Percentiles rank a stretch among this genome's conserved stretches.
Evolutionary conservation across 92 coral and sea anemone genomes (phyloP).

Genomic region (Micromussa lordhowensis): DNA sequence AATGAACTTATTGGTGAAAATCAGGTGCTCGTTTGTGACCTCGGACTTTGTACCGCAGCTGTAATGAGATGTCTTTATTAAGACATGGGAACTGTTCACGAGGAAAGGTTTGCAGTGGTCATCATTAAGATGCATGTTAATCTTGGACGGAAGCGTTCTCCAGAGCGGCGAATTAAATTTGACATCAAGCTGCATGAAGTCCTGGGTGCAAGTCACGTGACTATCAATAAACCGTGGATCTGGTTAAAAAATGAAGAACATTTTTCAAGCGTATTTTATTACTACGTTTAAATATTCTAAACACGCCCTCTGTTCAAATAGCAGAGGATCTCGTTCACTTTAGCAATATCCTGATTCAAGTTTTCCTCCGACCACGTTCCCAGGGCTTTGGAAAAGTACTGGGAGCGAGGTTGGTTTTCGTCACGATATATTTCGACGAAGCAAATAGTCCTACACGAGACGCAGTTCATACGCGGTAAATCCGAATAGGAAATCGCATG

Average conservation of each 20-base stretch:
- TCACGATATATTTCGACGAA: too few relatives aligned
- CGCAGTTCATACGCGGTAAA: too few relatives aligned
- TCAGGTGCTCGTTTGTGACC: slow-evolving; percentile 41
- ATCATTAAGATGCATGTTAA: slow-evolving; percentile 22
- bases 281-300: background rate
- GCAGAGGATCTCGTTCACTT: background rate
- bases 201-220: slow-evolving; percentile 18
- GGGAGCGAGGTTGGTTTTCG: too few relatives aligned
- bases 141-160: slow-evolving; percentile 12
- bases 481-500: too few relatives aligned
- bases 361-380: too few relatives aligned
- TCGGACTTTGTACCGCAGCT: slow-evolving; percentile 66
- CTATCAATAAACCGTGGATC: background rate
- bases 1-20: slow-evolving; percentile 53
- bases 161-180: slow-evolving; percentile 9
- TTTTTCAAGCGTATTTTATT: background rate
- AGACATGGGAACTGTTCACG: slow-evolving; percentile 65
- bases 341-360: too few relatives aligned
- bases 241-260: slow-evolving; percentile 1
- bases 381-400: too few relatives aligned
- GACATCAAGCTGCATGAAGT: slow-evolving; percentile 31
- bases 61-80: slow-evolving; percentile 56
- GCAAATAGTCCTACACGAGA: too few relatives aligned
- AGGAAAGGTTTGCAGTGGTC: slow-evolving; percentile 31
- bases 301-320: background rate